These are phyloP conservation scores for Puffinus mauretanicus DNA, from an alignment of 2,113 vertebrate species.

Conservation along the genomic window DNA sequence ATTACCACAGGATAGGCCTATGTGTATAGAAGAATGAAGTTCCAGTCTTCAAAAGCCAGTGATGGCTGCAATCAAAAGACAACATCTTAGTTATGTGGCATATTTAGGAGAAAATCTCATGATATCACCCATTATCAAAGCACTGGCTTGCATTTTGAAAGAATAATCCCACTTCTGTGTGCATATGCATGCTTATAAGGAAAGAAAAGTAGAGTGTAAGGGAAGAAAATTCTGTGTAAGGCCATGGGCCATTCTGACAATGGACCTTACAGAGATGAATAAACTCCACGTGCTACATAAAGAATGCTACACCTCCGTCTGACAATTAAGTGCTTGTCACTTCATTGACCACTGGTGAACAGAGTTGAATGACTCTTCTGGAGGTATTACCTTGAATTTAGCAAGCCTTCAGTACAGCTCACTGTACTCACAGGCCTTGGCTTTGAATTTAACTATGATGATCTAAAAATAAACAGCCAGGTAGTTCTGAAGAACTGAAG, in stretches of 20 bases:
- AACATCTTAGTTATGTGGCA: background rate
- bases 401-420: background rate
- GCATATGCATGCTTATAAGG: background rate
- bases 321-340: background rate
- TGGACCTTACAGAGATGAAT: background rate
- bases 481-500: background rate
- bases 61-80: background rate
- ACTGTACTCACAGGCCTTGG: background rate
- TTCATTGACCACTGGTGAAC: background rate
- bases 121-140: background rate
- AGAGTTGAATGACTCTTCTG: background rate
- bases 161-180: background rate
- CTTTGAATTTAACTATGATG: background rate
- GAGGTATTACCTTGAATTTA: background rate
- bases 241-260: background rate
- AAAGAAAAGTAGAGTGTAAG: background rate
- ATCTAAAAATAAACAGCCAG: slow-evolving; percentile 12
- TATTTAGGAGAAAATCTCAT: background rate
- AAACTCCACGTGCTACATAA: fast-evolving
- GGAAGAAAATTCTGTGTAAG: background rate
- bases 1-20: background rate
- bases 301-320: background rate
- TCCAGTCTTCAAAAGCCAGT: background rate
- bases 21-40: background rate
- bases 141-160: background rate